Base-by-base conservation (phyloP, 2,888 invertebrate species). In the Polyommatus iphigenia region DNA sequence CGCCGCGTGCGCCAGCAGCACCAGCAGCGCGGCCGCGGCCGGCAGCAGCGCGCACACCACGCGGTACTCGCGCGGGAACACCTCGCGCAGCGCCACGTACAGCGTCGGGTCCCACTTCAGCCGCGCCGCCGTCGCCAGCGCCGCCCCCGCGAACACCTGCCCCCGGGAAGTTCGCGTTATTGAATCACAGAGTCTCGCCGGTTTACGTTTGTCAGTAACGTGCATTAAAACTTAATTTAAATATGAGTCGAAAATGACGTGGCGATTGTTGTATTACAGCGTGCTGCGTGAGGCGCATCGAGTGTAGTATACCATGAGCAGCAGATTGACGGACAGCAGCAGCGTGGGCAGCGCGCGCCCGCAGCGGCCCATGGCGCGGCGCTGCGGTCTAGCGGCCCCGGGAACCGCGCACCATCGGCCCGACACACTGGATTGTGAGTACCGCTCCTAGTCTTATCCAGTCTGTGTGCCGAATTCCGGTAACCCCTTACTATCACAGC, bases 51-150 rank as follows among this genome's bases (percentile, higher is more conserved):
- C 87, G 83, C 87, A 87, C 85, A 87, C 88, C 87, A 67, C 76
- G 73, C 77, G 73, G 81, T 81, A 82, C 80, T 83, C 84, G 8
- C 29, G 78, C 73, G 84, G 83, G 78, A 85, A 82, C 78, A 83
- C 75, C 81, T 82, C 84, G 73, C 85, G 84, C 75, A 82, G 78
- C 73, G 81, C 80, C 79, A 79, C 81, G 78, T 92, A 92, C 83
- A 88, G 85, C 83, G 84, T 87, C 67, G 93, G 92, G 86, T 93
- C 93, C 92, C 91, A 92, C 85, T 86, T 87, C 71, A 92, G 87
- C 18, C 93, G 91, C 84, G 90, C 91, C 81, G 88, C 88, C 81
- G 88, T 85, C 81, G 85, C 85, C 82, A 92, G 84, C 62, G 83
- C 85, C 71, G 88, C 91, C 78, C 93, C 93, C 71, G 85, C 88